Evolutionary conservation across 2,113 vertebrate genomes (phyloP), one percentile per base, ranked within the genome.

Genomic region (Ciconia stormi): DNA sequence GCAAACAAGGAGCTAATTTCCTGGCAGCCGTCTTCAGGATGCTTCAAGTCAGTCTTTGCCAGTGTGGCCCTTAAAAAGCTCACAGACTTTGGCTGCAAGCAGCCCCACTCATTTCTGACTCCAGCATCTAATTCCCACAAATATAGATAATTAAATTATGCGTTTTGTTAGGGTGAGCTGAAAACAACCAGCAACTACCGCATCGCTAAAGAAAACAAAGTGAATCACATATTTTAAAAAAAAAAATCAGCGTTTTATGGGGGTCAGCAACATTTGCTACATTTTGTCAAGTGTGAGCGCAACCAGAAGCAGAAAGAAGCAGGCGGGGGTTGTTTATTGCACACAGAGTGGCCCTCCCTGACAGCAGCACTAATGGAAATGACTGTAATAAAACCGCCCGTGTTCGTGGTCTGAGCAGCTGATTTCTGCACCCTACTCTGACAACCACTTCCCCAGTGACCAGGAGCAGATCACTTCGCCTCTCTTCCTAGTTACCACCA

Each of bases 1-100:
- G 93, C 87, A 76, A 85, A 77, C 16, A 22, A 94, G 94, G 70
- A 88, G 87, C 87, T 95, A 42, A 91, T 89, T 89, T 93, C 94
- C 93, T 77, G 84, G 80, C 62, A 78, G 86, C 55, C 27, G 6
- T 63, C 92, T 84, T 82, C 81, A 69, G 91, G 91, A 79, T 77
- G 83, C 76, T 93, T 74, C 83, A 4, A 89, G 79, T 36, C 93
- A 49, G 44, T 21, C 71, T 52, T 50, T 10, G 13, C 83, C 61
- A 29, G 9, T 6, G 56, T 22, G 83, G 86, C 89, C 83, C 91
- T 82, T 73, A 46, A 69, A 79, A 94, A 78, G 40, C 59, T 58
- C 58, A 3, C 67, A 30, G 76, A 8, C 14, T 71, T 38, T 13
- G 34, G 30, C 70, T 89, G 73, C 30, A 15, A 72, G 72, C 49